Evolutionary conservation across 2,888 invertebrate species (phyloP).

Genomic region (Fragum sueziense): DNA sequence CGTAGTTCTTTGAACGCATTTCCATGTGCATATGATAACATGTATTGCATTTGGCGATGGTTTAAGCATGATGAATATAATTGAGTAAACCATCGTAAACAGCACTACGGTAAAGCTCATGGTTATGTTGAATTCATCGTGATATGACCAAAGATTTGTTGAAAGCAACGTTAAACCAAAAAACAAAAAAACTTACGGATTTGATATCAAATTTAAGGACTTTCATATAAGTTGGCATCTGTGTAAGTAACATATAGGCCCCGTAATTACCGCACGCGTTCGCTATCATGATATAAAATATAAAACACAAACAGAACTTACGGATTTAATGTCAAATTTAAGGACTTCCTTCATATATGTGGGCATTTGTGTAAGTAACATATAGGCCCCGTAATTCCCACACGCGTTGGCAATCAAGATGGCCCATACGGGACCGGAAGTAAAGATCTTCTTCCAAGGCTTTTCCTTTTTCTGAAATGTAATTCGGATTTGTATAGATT

Average conservation of each 20-base stretch:
- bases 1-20: too few relatives aligned
- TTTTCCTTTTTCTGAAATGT: slow-evolving; percentile 59
- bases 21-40: too few relatives aligned
- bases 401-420: slow-evolving; percentile 84
- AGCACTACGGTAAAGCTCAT: too few relatives aligned
- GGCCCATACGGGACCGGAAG: slow-evolving; percentile 83
- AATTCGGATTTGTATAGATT: too few relatives aligned
- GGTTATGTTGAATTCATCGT: too few relatives aligned
- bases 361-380: slow-evolving; percentile 77
- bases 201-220: slow-evolving; percentile 79
- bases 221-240: slow-evolving; percentile 78
- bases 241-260: slow-evolving; percentile 76
- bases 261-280: slow-evolving; percentile 84
- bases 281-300: slow-evolving; percentile 83
- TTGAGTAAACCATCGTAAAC: too few relatives aligned
- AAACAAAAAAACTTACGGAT: slow-evolving; percentile 70
- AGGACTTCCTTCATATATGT: slow-evolving; percentile 79
- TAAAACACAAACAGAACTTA: too few relatives aligned
- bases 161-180: too few relatives aligned
- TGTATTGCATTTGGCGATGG: too few relatives aligned
- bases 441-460: slow-evolving; percentile 83
- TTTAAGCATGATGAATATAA: too few relatives aligned
- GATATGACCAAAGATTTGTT: too few relatives aligned
- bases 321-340: slow-evolving; percentile 78
- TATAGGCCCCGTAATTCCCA: slow-evolving; percentile 82